Evolutionary conservation across 2,113 vertebrate genomes (phyloP), one percentile per base, ranked within the genome.

Genomic region (Tursiops truncatus): DNA sequence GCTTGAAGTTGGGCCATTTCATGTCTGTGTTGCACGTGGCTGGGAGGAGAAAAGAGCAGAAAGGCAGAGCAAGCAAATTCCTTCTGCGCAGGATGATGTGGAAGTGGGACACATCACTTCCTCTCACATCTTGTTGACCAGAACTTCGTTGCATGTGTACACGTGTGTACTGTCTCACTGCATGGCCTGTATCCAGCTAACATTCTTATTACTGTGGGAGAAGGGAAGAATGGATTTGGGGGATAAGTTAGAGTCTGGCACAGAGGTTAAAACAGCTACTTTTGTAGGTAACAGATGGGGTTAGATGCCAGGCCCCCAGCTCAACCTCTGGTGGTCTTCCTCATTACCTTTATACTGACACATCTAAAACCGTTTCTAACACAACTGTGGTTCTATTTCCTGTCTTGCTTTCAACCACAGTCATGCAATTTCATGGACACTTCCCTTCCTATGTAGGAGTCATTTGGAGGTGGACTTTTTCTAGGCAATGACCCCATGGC

Each of bases 31-130:
- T 86, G 38, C 41, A 63, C 13, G 47, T 89, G 56, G 2, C 58
- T 80, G n/a, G n/a, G 23, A 96, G 87, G 84, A 92, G 84, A 71
- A 91, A 70, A 81, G 38, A 89, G 31, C 60, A 79, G 88, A 56
- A 79, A 63, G 92, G 26, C 67, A 87, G 68, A 82, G 65, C 12
- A 73, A 84, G 74, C 50, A 83, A 56, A 36, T 73, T 77, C 23
- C 81, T 80, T 94, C 84, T 23, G 53, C 8, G 47, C 15, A 60
- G 58, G 70, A 62, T 60, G 56, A 68, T 47, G 12, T 50, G 21
- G 17, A 77, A 94, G 58, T 56, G 60, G 82, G 44, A 14, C 17
- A 11, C 8, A 38, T 88, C 8, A 70, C 77, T 96, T 93, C 47
- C 56, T 91, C 67, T 73, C 18, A 21, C n/a, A 26, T 65, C 92